Base-by-base conservation (phyloP, 2,113 vertebrate species). In the Notarius quadriscutis region DNA sequence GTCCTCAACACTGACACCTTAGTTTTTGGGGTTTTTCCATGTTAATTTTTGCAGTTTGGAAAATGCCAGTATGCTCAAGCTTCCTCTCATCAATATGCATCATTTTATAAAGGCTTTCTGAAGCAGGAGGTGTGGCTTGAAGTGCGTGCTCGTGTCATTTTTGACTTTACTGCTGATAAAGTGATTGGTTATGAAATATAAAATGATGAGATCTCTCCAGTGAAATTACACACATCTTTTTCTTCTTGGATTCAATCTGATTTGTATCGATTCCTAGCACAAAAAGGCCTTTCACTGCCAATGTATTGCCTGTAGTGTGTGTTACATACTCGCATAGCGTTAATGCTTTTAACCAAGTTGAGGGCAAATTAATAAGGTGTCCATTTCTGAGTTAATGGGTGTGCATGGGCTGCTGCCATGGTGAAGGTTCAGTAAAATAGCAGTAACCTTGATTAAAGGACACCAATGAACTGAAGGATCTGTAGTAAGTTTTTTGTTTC, bases 271-370 rank as follows among this genome's bases (percentile, higher is more conserved):
- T 48, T 84, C 57, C 60, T 27, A 12, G 18, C 81, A 90, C 86
- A 88, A 87, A 83, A 74, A 87, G 65, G 17, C 77, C 69, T 88
- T 88, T 84, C 77, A 88, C 30, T 65, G 50, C 62, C 58, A 72
- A 57, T 4, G 27, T n/a, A 22, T 86, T 41, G 34, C n/a, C 17
- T 27, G 71, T 51, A 74, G 75, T 87, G 77, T 65, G 74, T 81
- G 65, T 81, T 18, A 62, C 69, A 17, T 77, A 58, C 60, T 90
- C 75, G 81, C 58, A 65, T 86, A 84, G 80, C 63, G 34, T 80
- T 25, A 48, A 27, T 81, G 85, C 89, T 87, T 90, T 88, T 85
- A 90, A 88, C 82, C 75, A 82, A 65, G 83, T 63, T 85, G n/a
- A 72, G 53, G 62, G 41, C 50, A 60, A 90, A 84, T 67, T 51